Base-by-base conservation (phyloP, 53 echinoderm and acorn worm species). In the Echinarachnius parma region DNA sequence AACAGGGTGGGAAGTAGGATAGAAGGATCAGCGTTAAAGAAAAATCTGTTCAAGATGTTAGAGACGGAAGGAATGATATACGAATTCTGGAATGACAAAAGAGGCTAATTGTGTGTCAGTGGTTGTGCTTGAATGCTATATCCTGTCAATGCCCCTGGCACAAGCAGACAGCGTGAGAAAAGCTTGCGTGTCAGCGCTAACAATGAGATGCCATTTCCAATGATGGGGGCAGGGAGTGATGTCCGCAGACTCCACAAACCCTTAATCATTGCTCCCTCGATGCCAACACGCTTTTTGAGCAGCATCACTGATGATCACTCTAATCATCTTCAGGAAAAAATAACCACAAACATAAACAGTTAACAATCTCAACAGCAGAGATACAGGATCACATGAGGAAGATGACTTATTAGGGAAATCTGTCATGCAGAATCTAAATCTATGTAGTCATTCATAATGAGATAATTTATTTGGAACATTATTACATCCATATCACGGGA, bases 201-300 rank as follows among this genome's bases (percentile, higher is more conserved):
- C 74, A 72, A 55, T 72, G 74, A 56, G 74, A 72, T 72, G 74
- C 74, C 74, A 72, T 8, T 44, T 72, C 42, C 74, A 72, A 72
- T 72, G 74, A 72, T n/a, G 29, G 39, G 56, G 18, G 55, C 26
- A 36, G 22, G 28, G 25, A 21, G 26, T 72, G 74, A 72, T 29
- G 37, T 27, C 57, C 37, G 22, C 56, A 42, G 28, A 26, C 39
- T n/a, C n/a, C n/a, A n/a, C n/a, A n/a, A n/a, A n/a, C 74, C 74
- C 56, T 26, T 57, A 56, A 72, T 72, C 39, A 56, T 35, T 21
- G 25, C 74, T 72, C 74, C 74, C 74, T 56, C 22, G 74, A 56
- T 72, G 57, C 56, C 39, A 22, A 22, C 26, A 39, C n/a, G 58
- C 74, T 72, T 46, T 55, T 72, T 72, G n/a, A 72, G 74, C 74